These are phyloP conservation scores for Protobothrops mucrosquamatus DNA, from an alignment of 2,113 vertebrate genomes.

Conservation along the genomic window DNA sequence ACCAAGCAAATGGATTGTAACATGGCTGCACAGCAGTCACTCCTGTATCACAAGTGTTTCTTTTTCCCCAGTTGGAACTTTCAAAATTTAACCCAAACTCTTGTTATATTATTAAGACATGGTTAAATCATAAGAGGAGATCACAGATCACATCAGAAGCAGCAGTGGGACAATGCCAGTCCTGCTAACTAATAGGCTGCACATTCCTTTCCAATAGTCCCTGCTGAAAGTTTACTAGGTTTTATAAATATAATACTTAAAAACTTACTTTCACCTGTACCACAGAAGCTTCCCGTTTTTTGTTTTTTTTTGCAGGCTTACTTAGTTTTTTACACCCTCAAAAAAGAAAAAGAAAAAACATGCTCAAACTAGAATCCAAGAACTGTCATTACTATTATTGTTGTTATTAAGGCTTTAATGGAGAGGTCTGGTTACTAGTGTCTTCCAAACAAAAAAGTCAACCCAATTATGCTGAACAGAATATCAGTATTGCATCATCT, in stretches of 20 bases:
- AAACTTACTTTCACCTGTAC: slow-evolving; percentile 45
- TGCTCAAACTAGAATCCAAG: slow-evolving; percentile 50
- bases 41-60: slow-evolving; percentile 43
- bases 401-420: slow-evolving; percentile 62
- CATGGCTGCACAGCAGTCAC: slow-evolving; percentile 64
- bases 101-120: background rate
- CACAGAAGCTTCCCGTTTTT: slow-evolving; percentile 41
- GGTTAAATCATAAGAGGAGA: background rate
- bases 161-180: slow-evolving; percentile 24
- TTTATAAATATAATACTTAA: slow-evolving; percentile 34
- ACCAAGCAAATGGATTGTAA: background rate
- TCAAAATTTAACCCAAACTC: slow-evolving; percentile 54
- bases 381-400: background rate
- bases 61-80: slow-evolving; percentile 12
- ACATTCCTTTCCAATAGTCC: slow-evolving; percentile 18
- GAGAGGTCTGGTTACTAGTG: slow-evolving; percentile 61
- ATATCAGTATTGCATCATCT: slow-evolving; percentile 36
- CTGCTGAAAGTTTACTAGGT: slow-evolving; percentile 9
- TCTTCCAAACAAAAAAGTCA: slow-evolving; percentile 57
- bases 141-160: background rate
- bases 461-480: slow-evolving; percentile 36
- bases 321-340: slow-evolving; percentile 46
- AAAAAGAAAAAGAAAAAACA: slow-evolving; percentile 46
- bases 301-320: slow-evolving; percentile 31
- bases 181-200: background rate